Evolutionary conservation across 2,888 invertebrate genomes (phyloP).

Genomic region (Ennomos quercinarius): DNA sequence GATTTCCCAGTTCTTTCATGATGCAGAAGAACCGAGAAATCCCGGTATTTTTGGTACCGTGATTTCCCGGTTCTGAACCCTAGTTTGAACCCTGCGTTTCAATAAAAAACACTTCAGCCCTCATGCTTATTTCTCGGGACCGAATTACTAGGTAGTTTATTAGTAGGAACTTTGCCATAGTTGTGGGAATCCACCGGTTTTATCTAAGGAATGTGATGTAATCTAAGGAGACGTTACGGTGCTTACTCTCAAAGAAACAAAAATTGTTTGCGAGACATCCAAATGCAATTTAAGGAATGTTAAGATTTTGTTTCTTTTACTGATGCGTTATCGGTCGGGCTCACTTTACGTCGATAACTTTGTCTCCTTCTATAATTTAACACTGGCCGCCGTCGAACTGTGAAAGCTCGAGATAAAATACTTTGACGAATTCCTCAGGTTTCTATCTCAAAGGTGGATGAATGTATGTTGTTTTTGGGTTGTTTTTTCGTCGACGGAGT

Average conservation of each 20-base stretch:
- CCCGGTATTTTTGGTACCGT: too few species aligned
- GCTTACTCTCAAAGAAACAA: slow-evolving; percentile 25
- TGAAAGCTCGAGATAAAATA: slow-evolving; percentile 80
- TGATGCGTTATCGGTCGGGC: slow-evolving; percentile 37
- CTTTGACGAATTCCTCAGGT: slow-evolving; percentile 78
- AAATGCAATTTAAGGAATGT: slow-evolving; percentile 39
- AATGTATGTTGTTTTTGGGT: slow-evolving; percentile 70
- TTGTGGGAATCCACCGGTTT: slow-evolving; percentile 45
- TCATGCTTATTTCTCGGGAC: slow-evolving; percentile 42
- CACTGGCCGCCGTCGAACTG: slow-evolving; percentile 77
- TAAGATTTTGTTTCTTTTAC: slow-evolving; percentile 26
- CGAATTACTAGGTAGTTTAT: slow-evolving; percentile 40
- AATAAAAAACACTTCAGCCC: slow-evolving; percentile 39
- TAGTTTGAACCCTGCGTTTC: slow-evolving; percentile 32
- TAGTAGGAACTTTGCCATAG: slow-evolving; percentile 48
- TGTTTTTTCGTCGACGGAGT: slow-evolving; percentile 72
- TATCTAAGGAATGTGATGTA: slow-evolving; percentile 55
- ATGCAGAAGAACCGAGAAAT: too few species aligned
- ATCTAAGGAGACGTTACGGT: slow-evolving; percentile 41
- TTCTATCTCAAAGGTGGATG: slow-evolving; percentile 71
- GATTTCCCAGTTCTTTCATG: too few species aligned
- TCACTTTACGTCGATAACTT: slow-evolving; percentile 61
- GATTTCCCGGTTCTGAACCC: too few species aligned
- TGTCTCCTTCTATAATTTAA: slow-evolving; percentile 71
- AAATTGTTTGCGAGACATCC: slow-evolving; percentile 57